A percentile compares a stretch with the other conserved stretches of the same genome.
Evolutionary conservation across 2,888 invertebrate species (phyloP).

Genomic region (Synergus itoensis): DNA sequence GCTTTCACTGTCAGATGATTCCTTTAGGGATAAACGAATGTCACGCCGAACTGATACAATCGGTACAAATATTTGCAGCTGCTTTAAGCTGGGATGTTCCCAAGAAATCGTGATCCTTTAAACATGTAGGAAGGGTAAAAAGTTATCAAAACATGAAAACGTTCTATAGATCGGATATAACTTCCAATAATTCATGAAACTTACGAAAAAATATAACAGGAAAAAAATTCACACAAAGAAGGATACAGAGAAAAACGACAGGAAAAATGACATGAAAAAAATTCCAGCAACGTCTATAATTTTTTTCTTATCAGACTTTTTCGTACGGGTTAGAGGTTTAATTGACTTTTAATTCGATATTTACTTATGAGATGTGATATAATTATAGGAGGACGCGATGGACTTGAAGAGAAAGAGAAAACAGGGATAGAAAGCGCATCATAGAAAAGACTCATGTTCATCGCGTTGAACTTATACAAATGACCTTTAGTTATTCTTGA

Average conservation of each 20-base stretch:
- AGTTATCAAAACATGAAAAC: neutral
- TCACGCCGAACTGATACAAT: conserved; percentile 40
- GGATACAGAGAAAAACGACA: no score
- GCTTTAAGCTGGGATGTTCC: conserved; percentile 10
- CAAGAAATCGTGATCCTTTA: conserved; percentile 26
- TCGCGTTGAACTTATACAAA: conserved; percentile 28
- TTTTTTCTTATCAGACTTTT: neutral
- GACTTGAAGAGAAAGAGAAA: conserved; percentile 33
- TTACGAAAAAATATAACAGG: neutral
- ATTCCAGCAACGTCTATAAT: neutral
- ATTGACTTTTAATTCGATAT: neutral
- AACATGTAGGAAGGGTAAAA: neutral
- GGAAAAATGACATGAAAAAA: no score
- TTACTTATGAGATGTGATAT: conserved; percentile 3
- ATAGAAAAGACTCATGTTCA: conserved; percentile 32
- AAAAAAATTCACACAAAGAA: neutral
- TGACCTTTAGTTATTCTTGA: conserved; percentile 38
- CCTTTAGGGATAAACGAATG: conserved; percentile 33
- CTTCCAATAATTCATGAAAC: neutral
- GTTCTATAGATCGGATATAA: neutral
- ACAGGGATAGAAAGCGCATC: conserved; percentile 37
- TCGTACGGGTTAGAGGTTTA: neutral
- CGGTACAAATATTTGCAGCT: conserved; percentile 41
- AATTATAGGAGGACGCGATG: conserved; percentile 22
- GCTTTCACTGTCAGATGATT: conserved; percentile 40